Base-by-base conservation (phyloP, 2,888 invertebrate genomes). In the Agrochola macilenta region DNA sequence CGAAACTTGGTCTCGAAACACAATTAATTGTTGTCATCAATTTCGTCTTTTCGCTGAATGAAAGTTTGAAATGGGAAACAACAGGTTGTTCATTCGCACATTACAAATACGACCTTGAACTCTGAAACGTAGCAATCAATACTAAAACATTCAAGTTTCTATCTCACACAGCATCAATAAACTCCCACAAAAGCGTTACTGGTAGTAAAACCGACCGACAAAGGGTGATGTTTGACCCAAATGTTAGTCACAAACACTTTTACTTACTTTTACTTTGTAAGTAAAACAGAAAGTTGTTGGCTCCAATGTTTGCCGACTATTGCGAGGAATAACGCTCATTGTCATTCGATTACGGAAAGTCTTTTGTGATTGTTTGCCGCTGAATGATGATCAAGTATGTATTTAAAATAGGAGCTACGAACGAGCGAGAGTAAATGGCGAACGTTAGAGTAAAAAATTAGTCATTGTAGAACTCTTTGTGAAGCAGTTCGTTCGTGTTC, bases 231-330 rank as follows among this genome's bases (percentile, higher is more conserved):
- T 78, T 64, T 69, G 26, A 1, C 17, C 17, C 57, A 52, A 83
- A 78, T 63, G 68, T 82, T 82, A 54, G 78, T 35, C 46, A 54
- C 49, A 68, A 78, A 23, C 49, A 78, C 43, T n/a, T n/a, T n/a
- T n/a, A n/a, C n/a, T n/a, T n/a, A n/a, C n/a, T n/a, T n/a, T n/a
- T n/a, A n/a, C n/a, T n/a, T n/a, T n/a, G n/a, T n/a, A 78, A 63
- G 63, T 63, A 30, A 30, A 63, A 58, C 78, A 81, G 35, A 65
- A 57, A 64, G 7, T 58, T 65, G 76, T 76, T 82, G 82, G 82
- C 35, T 39, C 14, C 52, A 83, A 65, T 52, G 58, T 83, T 69
- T 65, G 43, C 14, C 20, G 20, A 60, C 64, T 69, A 64, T 78
- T 60, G 63, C 64, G 26, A 54, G 58, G 23, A 68, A 69, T 57